Evolutionary conservation across 2,888 invertebrate genomes (phyloP).

Genomic region (Empis livida): DNA sequence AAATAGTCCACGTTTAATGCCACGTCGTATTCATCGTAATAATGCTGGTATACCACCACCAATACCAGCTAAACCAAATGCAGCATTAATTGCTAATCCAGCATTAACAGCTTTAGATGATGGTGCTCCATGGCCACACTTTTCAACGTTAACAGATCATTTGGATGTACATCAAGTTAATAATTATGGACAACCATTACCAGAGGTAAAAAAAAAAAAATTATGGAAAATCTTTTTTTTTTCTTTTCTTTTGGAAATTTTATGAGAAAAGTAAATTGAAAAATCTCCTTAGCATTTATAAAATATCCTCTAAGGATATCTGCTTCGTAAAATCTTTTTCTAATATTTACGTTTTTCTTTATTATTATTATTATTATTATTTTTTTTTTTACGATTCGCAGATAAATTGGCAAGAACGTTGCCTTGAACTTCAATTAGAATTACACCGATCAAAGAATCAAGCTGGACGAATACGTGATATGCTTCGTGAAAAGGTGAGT

Average conservation of each 20-base stretch:
- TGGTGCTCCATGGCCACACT: slow-evolving; percentile 33
- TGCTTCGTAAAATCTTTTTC: not conserved
- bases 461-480: slow-evolving; percentile 73
- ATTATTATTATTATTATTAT: too few relatives aligned
- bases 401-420: slow-evolving; percentile 83
- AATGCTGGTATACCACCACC: slow-evolving; percentile 23
- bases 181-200: slow-evolving; percentile 35
- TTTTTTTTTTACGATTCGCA: slow-evolving; percentile 11
- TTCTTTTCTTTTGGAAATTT: too few relatives aligned
- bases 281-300: too few relatives aligned
- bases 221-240: too few relatives aligned
- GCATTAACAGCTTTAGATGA: slow-evolving; percentile 26
- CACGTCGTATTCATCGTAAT: slow-evolving; percentile 39
- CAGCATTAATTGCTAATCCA: slow-evolving; percentile 20
- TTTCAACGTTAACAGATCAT: slow-evolving; percentile 28
- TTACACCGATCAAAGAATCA: slow-evolving; percentile 75
- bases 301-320: too few relatives aligned
- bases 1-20: slow-evolving; percentile 58
- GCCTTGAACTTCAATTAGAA: slow-evolving; percentile 73
- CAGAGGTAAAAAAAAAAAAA: slow-evolving; percentile 23
- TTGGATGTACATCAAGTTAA: slow-evolving; percentile 33
- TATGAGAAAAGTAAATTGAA: not conserved
- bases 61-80: slow-evolving; percentile 27
- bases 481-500: slow-evolving; percentile 81
- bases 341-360: not conserved